These are phyloP conservation scores for Philotrypesis tridentata DNA, from an alignment of 1,140 invertebrate species.

Conservation along the genomic window DNA sequence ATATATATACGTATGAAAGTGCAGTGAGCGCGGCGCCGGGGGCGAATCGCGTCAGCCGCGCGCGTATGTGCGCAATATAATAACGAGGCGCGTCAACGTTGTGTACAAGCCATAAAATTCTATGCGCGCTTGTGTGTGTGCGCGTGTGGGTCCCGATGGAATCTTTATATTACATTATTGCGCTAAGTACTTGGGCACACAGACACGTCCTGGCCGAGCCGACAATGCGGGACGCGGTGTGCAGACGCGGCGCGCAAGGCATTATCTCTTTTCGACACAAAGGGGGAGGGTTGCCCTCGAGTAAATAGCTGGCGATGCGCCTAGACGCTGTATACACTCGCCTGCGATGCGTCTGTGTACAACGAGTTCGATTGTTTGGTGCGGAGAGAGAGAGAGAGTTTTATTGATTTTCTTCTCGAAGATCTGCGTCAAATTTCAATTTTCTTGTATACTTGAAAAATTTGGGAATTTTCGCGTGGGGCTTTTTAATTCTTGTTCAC, in stretches of 20 bases:
- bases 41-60: background rate
- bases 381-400: background rate
- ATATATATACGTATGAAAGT: background rate
- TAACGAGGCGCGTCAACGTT: background rate
- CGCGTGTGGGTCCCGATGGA: conserved; percentile 58
- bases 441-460: too few relatives aligned
- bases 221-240: background rate
- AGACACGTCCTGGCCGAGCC: conserved; percentile 26
- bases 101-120: conserved; percentile 1
- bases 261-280: conserved; percentile 18
- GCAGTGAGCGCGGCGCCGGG: background rate
- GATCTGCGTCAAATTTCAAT: too few relatives aligned
- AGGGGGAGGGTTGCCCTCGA: background rate
- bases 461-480: too few relatives aligned
- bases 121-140: background rate
- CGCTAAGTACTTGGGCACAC: conserved; percentile 70
- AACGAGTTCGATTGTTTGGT: background rate
- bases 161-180: conserved; percentile 71
- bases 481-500: too few relatives aligned
- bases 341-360: background rate
- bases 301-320: background rate
- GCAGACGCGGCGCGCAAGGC: background rate
- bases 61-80: conserved; percentile 3
- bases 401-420: background rate
- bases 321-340: background rate